phyloP scores from a whole-genome alignment of 2,797 vertebrate genomes.

The Enteromius mattozi region DNA sequence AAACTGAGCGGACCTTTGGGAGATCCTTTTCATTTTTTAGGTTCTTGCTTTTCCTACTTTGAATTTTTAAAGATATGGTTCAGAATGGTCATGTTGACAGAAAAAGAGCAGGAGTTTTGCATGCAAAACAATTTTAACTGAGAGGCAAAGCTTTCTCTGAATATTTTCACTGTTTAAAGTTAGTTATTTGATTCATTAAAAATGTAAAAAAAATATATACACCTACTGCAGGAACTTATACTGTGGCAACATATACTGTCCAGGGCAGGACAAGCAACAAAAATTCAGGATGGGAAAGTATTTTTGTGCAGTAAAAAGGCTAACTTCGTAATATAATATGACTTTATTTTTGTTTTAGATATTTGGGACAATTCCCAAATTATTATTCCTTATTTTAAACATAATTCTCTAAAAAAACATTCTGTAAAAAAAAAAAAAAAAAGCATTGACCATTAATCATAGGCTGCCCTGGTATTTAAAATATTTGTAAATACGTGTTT shows the following conservation, averaged over 20 bases:
- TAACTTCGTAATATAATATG: background rate
- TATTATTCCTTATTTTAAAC: background rate
- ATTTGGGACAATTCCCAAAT: background rate
- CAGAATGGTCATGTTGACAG: slow-evolving; percentile 19
- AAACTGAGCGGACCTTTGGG: slow-evolving; percentile 27
- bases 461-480: background rate
- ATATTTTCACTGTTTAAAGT: background rate
- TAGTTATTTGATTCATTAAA: background rate
- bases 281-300: background rate
- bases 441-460: no score
- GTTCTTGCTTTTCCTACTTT: slow-evolving; percentile 7
- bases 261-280: background rate
- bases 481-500: background rate
- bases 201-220: background rate
- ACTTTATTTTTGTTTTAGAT: background rate
- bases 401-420: background rate
- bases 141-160: background rate
- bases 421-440: background rate
- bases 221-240: background rate
- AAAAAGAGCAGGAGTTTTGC: slow-evolving; percentile 28
- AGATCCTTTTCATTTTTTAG: background rate
- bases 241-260: background rate
- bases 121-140: background rate
- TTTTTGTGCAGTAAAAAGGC: background rate
- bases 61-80: slow-evolving; percentile 1